phyloP scores from a whole-genome alignment of 2,113 vertebrate genomes.

The Acinonyx jubatus region DNA sequence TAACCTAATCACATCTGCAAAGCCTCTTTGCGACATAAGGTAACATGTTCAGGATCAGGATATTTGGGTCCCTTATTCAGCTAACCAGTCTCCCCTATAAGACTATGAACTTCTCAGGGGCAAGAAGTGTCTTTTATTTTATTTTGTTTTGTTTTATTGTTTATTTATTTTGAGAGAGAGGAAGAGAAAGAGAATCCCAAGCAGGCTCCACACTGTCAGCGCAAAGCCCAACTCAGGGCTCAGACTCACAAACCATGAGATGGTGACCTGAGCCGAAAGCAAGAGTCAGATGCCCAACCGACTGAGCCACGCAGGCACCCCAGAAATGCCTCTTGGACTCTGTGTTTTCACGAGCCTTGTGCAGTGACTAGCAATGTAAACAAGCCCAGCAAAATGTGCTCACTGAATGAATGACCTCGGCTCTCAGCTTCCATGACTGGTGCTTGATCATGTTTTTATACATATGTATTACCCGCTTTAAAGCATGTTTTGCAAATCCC shows the following conservation, averaged over 20 bases:
- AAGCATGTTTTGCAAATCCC: background rate
- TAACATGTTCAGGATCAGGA: background rate
- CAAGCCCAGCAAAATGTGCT: accelerated
- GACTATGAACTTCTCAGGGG: background rate
- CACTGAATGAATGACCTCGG: too few relatives aligned
- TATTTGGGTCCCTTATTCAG: accelerated
- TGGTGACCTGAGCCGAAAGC: too few relatives aligned
- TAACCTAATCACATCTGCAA: too few relatives aligned
- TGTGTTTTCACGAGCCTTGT: background rate
- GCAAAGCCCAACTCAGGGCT: too few relatives aligned
- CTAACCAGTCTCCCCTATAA: background rate
- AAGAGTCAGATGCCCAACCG: too few relatives aligned
- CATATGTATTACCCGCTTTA: background rate
- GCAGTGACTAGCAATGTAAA: background rate
- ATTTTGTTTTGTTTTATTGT: too few relatives aligned
- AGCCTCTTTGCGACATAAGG: background rate
- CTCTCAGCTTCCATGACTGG: background rate
- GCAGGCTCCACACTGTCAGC: too few relatives aligned
- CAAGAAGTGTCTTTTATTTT: background rate
- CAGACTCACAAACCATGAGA: too few relatives aligned
- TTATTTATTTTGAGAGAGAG: too few relatives aligned
- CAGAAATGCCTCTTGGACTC: background rate
- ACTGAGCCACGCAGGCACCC: too few relatives aligned
- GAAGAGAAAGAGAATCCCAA: too few relatives aligned
- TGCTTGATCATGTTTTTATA: background rate